Percentiles rank a stretch among this genome's conserved stretches.
phyloP scores from a whole-genome alignment of 2,797 vertebrate genomes.

The Semaprochilodus insignis region DNA sequence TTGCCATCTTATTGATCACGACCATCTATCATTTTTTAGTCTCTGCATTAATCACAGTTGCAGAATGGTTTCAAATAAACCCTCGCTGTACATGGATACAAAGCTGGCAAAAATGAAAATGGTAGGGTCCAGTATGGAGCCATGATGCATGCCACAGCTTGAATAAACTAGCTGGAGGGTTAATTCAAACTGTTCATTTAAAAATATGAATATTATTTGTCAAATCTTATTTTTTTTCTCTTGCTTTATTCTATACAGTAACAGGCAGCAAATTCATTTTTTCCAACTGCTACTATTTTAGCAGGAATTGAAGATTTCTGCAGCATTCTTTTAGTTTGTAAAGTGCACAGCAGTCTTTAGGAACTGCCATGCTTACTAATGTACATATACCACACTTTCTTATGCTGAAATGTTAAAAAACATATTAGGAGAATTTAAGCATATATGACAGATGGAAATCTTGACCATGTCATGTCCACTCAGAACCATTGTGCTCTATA shows the following conservation, averaged over 20 bases:
- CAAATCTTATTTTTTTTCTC: neutral
- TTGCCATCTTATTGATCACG: conserved; percentile 47
- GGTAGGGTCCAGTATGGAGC: neutral
- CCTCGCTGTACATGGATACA: conserved; percentile 1
- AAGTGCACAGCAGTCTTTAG: neutral
- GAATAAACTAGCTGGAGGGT: neutral
- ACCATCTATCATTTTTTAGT: conserved; percentile 44
- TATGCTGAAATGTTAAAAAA: neutral
- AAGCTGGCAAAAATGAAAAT: neutral
- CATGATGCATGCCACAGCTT: neutral
- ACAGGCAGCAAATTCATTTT: neutral
- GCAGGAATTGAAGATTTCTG: neutral
- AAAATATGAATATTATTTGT: neutral
- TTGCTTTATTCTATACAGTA: neutral
- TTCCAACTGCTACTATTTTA: neutral
- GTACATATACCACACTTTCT: neutral
- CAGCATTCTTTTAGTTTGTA: neutral
- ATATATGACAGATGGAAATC: neutral
- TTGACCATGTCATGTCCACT: neutral
- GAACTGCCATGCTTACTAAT: neutral
- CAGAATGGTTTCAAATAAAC: conserved; percentile 27
- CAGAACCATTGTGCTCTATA: neutral
- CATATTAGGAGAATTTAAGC: neutral
- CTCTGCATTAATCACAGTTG: conserved; percentile 31
- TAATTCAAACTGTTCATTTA: no score